Conservation (phyloP, 2,888 invertebrate species). For the Quadroppia sp. region DNA sequence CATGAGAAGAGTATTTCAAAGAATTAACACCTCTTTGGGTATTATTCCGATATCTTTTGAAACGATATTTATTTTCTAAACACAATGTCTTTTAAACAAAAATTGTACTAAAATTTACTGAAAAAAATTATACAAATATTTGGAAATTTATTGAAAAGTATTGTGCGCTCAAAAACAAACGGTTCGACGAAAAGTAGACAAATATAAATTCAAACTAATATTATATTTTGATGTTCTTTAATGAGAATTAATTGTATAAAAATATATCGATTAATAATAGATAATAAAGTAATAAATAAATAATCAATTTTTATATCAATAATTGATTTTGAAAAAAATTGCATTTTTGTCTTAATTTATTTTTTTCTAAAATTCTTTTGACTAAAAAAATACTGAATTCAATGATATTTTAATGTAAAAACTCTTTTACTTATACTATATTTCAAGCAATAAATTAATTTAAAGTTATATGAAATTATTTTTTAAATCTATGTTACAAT, state of each 20-base stretch:
- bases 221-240: slow-evolving; percentile 29
- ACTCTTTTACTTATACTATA: too few species aligned
- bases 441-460: too few species aligned
- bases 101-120: not conserved
- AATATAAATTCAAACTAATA: not conserved
- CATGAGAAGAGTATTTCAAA: not conserved
- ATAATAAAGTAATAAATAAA: slow-evolving; percentile 7
- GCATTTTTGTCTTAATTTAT: not conserved
- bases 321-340: too few species aligned
- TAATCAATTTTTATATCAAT: slow-evolving; percentile 18
- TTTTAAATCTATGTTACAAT: too few species aligned
- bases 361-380: not conserved
- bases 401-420: too few species aligned
- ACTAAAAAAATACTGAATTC: too few species aligned
- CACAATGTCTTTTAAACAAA: not conserved
- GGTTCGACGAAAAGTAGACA: not conserved
- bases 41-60: not conserved
- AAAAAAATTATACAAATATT: slow-evolving; percentile 11
- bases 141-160: slow-evolving; percentile 8
- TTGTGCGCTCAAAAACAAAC: slow-evolving; percentile 15
- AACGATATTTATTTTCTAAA: slow-evolving; percentile 12
- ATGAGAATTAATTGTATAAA: slow-evolving; percentile 9
- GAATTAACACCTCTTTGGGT: not conserved
- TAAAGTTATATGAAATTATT: too few species aligned
- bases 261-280: slow-evolving; percentile 14